Conservation (phyloP, 2,888 invertebrate species). For the Chalcosyrphus nemorum region DNA sequence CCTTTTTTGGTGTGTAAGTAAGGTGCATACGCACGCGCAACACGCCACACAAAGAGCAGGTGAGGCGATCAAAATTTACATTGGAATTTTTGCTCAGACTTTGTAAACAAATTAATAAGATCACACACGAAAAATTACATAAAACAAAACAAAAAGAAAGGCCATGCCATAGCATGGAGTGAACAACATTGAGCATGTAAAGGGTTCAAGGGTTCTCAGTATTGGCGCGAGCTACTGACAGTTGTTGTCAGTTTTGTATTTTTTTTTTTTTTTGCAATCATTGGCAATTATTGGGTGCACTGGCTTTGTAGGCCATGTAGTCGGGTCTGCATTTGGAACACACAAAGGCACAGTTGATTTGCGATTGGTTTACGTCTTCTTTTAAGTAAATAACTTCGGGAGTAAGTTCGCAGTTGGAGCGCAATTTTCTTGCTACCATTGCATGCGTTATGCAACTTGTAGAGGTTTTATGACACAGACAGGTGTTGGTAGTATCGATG, state of each 20-base stretch:
- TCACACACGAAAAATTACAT: background rate
- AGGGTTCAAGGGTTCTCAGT: constrained; percentile 38
- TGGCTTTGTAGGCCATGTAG: background rate
- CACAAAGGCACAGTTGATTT: background rate
- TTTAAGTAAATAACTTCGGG: constrained; percentile 6
- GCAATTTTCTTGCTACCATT: constrained; percentile 25
- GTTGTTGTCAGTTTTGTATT: constrained; percentile 28
- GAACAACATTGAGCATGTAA: constrained; percentile 13
- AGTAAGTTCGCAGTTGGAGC: constrained; percentile 38
- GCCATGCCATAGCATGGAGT: constrained; percentile 1
- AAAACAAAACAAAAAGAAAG: background rate
- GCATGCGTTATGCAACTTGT: constrained; percentile 43
- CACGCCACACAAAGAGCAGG: constrained; percentile 14
- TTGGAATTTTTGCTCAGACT: constrained; percentile 22
- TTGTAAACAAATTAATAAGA: constrained; percentile 11
- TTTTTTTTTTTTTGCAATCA: constrained; percentile 7
- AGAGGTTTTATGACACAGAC: constrained; percentile 23
- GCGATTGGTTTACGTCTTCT: constrained; percentile 1
- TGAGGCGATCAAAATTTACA: constrained; percentile 5
- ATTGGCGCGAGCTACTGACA: background rate
- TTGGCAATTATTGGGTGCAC: constrained; percentile 22
- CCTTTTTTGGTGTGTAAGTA: constrained; percentile 7
- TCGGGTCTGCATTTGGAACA: constrained; percentile 22
- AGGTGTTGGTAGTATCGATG: constrained; percentile 20
- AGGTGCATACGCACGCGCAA: constrained; percentile 47